Evolutionary conservation across 2,113 vertebrate genomes (phyloP), one percentile per base, ranked within the genome.

Genomic region (Pollachius pollachius): DNA sequence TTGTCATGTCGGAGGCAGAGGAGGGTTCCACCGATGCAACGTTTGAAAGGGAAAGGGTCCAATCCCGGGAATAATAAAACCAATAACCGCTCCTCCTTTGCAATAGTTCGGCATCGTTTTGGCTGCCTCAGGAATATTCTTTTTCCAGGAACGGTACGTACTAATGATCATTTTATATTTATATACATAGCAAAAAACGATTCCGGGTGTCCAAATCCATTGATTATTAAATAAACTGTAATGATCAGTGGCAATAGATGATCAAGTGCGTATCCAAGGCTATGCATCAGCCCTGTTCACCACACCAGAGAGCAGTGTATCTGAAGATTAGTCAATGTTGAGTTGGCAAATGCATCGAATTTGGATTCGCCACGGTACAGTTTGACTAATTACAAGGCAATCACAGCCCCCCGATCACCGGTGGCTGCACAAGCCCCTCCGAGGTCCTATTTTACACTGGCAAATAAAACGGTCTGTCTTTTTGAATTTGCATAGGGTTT

Each of bases 1-100:
- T 19, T 87, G 83, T 84, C 84, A 87, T 89, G 89, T 89, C 79
- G 76, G 85, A 82, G 82, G 72, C 82, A 81, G 84, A 88, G 70
- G 89, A 85, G 63, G 75, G 79, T 76, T 9, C 41, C 41, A 48
- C 41, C 41, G 41, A 48, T 48, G 41, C 41, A 13, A 12, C 41
- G 41, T 48, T 48, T 48, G 72, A 85, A 48, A 83, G 79, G 77
- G 83, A 88, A 88, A 74, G 82, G 82, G 72, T 82, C 34, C 52
- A 48, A 48, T 48, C 41, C 41, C 41, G 41, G 9, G 41, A 76
- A 79, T 82, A 77, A 64, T 72, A 86, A 86, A 84, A 75, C 84
- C 86, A 79, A 73, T 88, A 85, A 89, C 85, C 75, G 67, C 81
- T 81, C 71, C 75, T 86, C 72, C 69, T 74, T 76, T 73, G 79